Evolutionary conservation across 35 echinoderm and acorn worm species (phyloP).

Genomic region (Lytechinus variegatus): DNA sequence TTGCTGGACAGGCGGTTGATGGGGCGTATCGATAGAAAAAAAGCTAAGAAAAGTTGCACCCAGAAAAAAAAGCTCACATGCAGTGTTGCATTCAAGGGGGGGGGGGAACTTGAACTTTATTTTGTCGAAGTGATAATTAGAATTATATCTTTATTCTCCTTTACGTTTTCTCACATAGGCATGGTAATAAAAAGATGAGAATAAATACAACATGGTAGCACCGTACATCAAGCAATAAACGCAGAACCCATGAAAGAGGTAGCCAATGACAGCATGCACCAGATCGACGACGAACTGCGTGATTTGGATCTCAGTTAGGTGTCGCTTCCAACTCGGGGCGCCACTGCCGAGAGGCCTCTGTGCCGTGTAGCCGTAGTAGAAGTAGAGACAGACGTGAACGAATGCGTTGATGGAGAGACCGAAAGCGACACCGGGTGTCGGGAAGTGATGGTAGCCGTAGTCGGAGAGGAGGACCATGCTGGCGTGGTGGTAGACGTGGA

Average conservation of each 20-base stretch:
- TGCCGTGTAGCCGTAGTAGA: slow-evolving; percentile 84
- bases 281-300: slow-evolving; percentile 78
- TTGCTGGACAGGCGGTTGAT: too few relatives aligned
- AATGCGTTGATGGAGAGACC: slow-evolving; percentile 80
- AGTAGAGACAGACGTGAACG: slow-evolving; percentile 92
- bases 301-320: slow-evolving; percentile 87
- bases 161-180: slow-evolving; percentile 59
- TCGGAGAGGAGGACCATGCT: slow-evolving; percentile 91
- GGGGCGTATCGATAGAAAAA: too few relatives aligned
- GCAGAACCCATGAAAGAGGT: slow-evolving; percentile 78
- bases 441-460: slow-evolving; percentile 76
- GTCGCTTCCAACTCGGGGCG: slow-evolving; percentile 74
- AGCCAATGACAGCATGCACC: slow-evolving; percentile 75
- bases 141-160: background rate
- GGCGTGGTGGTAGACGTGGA: slow-evolving; percentile 93
- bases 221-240: slow-evolving; percentile 81
- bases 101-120: too few relatives aligned
- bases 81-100: too few relatives aligned
- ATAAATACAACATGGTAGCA: slow-evolving; percentile 80
- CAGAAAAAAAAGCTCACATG: too few relatives aligned
- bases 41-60: too few relatives aligned
- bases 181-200: slow-evolving; percentile 76
- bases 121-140: too few relatives aligned
- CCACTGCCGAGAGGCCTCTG: slow-evolving; percentile 64
- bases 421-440: slow-evolving; percentile 84